phyloP scores from a whole-genome alignment of 2,797 vertebrate genomes.

The Emys orbicularis region DNA sequence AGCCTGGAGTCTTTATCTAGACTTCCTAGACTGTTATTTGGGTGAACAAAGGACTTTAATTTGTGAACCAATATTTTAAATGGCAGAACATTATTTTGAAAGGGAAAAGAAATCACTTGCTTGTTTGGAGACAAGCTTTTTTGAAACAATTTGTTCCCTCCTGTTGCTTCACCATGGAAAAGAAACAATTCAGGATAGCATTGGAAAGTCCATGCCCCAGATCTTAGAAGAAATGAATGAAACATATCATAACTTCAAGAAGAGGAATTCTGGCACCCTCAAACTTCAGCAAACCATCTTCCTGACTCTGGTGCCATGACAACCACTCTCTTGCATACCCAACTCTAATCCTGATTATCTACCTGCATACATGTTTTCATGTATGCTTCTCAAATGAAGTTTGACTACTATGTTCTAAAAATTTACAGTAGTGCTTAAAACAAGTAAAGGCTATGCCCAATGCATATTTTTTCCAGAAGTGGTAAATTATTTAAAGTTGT shows the following conservation, averaged over 20 bases:
- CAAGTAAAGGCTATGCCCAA: not conserved
- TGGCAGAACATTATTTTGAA: not conserved
- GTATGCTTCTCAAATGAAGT: not conserved
- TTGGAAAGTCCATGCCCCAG: not conserved
- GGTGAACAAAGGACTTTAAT: not conserved
- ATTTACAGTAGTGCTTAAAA: not conserved
- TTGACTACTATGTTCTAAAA: not conserved
- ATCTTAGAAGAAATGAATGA: not conserved
- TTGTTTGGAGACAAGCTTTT: not conserved
- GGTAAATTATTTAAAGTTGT: not conserved
- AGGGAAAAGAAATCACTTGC: not conserved
- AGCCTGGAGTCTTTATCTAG: not conserved
- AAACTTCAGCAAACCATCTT: rapidly evolving
- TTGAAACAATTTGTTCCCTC: not conserved
- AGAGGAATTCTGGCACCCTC: not conserved
- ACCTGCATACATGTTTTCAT: not conserved
- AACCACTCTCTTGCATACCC: not conserved
- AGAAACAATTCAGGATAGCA: not conserved
- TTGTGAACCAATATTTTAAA: not conserved
- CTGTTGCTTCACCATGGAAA: not conserved
- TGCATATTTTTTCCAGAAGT: not conserved
- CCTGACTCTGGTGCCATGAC: not conserved
- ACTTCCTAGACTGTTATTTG: not conserved
- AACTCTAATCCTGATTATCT: not conserved
- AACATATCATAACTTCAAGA: not conserved